Evolutionary conservation across 2,888 invertebrate genomes (phyloP), one percentile per base, ranked within the genome.

Genomic region (Trichogramma evanescens): DNA sequence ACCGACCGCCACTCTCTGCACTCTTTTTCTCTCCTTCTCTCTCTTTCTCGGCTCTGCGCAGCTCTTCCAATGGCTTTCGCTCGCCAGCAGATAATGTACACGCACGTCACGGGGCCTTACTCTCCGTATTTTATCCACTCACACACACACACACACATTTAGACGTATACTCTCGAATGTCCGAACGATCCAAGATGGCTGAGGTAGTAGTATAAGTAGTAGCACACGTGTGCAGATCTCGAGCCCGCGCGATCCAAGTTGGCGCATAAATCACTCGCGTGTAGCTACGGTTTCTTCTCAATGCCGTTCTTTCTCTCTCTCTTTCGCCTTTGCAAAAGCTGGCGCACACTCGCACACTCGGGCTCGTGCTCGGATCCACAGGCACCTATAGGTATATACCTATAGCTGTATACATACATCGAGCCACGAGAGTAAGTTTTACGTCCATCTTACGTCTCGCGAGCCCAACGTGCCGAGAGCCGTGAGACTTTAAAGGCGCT

Each of bases 1-100:
- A 52, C 45, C 51, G 50, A 10, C 58, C 52, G 6, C n/a, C 6
- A 54, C 6, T 42, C 67, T 65, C 66, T 50, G 51, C 50, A 10
- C 50, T 55, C 44, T 51, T 26, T 10, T 13, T 41, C 26, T 63
- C 39, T 39, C 44, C 4, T n/a, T 50, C 50, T 54, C 50, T 54
- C 53, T 50, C 39, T 58, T 58, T 52, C 63, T 59, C 62, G 26
- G 38, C 57, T 38, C 48, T 52, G 9, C 38, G 6, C 26, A 26
- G 26, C 26, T 26, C 26, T 26, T 26, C 26, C 26, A 26, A 26
- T 26, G 26, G 26, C 26, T 26, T 26, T 26, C 26, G 26, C 26
- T 26, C 26, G 2, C 3, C 26, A 26, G 26, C 26, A 26, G 26
- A 26, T 26, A 26, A 26, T 26, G 26, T 26, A 26, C 26, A 26